Evolutionary conservation across 2,888 invertebrate genomes (phyloP), one percentile per base, ranked within the genome.

Genomic region (Torymus aiolomorphi): DNA sequence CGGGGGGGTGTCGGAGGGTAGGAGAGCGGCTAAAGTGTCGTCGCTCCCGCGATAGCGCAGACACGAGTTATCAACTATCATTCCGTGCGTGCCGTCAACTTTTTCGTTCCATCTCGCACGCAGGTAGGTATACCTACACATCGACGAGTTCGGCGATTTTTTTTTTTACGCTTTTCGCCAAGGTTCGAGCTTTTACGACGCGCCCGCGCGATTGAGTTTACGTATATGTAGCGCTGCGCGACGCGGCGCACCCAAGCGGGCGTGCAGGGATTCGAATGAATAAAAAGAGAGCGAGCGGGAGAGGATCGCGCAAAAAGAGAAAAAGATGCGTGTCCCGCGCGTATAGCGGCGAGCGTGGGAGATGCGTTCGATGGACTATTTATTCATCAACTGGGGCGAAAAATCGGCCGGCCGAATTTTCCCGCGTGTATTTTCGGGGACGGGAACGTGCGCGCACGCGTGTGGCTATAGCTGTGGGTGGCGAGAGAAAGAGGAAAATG

Each of bases 11-110:
- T 20, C 2, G 24, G 65, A 54, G 20, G 54, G 54, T 12, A 63
- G 14, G 52, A 62, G 8, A 8, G 8, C 42, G 8, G 42, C 42
- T 1, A 42, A 42, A 42, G 42, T 42, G 42, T 42, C 42, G 42
- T 8, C 42, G 42, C 8, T 8, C 8, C 42, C 8, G 8, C 42
- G 8, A 42, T 42, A 42, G 8, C 63, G 66, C 62, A 75, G 67
- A 66, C 56, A 75, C 66, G 72, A 71, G 78, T 78, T 78, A 81
- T 78, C 78, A 78, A 81, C 78, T 67, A 78, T 75, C 75, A 67
- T 81, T 75, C 63, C 31, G 2, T 2, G 42, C 11, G 56, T 20
- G 42, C 62, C 69, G 63, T 70, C 56, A 63, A 62, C 49, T 71
- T 76, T 57, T 42, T 14, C 65, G 51, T 24, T 18, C 67, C 42